Evolutionary conservation across 2,113 vertebrate species (phyloP).

Genomic region (Hassar affinis): DNA sequence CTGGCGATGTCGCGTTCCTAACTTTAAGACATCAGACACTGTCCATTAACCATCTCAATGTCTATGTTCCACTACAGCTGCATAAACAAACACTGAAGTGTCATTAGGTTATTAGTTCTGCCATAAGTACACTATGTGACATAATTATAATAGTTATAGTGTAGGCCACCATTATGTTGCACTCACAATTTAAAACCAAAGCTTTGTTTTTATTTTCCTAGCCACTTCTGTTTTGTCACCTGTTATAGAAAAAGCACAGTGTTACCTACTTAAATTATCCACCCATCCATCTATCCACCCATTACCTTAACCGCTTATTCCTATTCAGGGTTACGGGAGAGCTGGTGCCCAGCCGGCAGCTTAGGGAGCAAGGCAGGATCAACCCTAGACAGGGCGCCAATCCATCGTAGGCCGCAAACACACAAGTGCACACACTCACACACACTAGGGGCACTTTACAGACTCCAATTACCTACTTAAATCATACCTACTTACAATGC

Average conservation of each 20-base stretch:
- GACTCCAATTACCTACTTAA: too few relatives aligned
- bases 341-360: too few relatives aligned
- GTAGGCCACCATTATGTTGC: not conserved
- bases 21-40: conserved; percentile 35
- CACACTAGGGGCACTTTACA: too few relatives aligned
- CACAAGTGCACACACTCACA: too few relatives aligned
- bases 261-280: not conserved
- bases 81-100: conserved; percentile 32
- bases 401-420: too few relatives aligned
- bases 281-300: too few relatives aligned
- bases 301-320: too few relatives aligned
- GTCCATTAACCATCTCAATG: conserved; percentile 35
- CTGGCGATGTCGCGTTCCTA: conserved; percentile 23
- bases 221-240: not conserved
- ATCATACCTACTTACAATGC: too few relatives aligned
- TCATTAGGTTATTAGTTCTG: conserved; percentile 36
- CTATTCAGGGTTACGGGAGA: too few relatives aligned
- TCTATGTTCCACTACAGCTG: conserved; percentile 8
- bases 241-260: not conserved
- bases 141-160: conserved; percentile 31
- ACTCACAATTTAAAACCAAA: not conserved
- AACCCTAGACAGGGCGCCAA: too few relatives aligned
- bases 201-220: not conserved
- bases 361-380: too few relatives aligned
- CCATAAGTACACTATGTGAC: conserved; percentile 20